Evolutionary conservation across 35 echinoderm and acorn worm genomes (phyloP), one percentile per base, ranked within the genome.

Genomic region (Holothuria glaberrima): DNA sequence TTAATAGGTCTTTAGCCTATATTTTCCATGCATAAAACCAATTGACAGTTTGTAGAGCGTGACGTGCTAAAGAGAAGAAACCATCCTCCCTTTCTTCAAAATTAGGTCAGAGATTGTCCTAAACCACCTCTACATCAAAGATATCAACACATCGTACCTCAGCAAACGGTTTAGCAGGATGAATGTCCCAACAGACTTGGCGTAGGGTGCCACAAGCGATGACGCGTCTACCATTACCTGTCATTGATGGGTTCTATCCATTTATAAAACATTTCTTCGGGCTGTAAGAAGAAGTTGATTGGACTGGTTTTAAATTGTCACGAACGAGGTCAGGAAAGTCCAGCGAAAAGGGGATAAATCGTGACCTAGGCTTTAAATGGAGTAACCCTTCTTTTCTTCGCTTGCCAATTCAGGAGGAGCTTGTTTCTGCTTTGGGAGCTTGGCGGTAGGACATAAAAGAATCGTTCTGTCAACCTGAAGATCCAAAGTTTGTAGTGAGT

Each of bases 251-350:
- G 38, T 48, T 28, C 20, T 48, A 24, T 78, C 74, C 74, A 78
- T 52, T 78, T 77, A 6, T 73, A 26, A 78, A 35, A 78, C 16
- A 52, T 48, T 56, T 78, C 38, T 48, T 78, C 21, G 6, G 74
- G 74, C 38, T 78, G 74, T 48, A 78, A 78, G 41, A 24, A 48
- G 50, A 78, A 78, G 29, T 5, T 35, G 41, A 78, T 78, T 78
- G 44, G 38, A 41, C 26, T 48, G 74, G 74, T 78, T 78, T 78
- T 52, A 25, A 25, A 48, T 41, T 78, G 74, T 78, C 74, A 78
- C 74, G 74, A 78, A 78, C 74, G 38, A 52, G 74, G 74, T 78
- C 74, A 48, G 50, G 29, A 78, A 78, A 48, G 44, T 48, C 74
- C 44, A 48, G 38, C 12, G 50, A 78, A 78, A 48, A 78, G 50